These are phyloP conservation scores for Platerodrilus igneus DNA, from an alignment of 2,888 invertebrate genomes.

Conservation along the genomic window DNA sequence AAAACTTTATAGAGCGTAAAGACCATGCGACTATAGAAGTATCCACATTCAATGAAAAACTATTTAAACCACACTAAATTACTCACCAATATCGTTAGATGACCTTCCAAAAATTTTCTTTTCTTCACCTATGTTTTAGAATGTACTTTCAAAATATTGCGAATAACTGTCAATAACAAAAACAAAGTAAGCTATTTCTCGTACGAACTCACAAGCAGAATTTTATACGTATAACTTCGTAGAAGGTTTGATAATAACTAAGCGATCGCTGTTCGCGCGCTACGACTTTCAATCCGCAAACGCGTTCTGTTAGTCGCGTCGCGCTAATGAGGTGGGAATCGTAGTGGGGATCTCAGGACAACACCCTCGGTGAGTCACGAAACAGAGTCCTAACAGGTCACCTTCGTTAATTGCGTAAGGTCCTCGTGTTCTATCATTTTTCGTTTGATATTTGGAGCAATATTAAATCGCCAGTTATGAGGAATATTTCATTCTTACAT, in stretches of 20 bases:
- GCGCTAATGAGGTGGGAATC: conserved; percentile 30
- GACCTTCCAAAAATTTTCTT: too few species aligned
- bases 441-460: conserved; percentile 30
- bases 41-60: too few species aligned
- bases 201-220: too few species aligned
- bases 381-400: conserved; percentile 51
- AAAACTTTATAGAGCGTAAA: conserved; percentile 36
- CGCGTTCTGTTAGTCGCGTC: conserved; percentile 31
- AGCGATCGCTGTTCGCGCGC: conserved; percentile 17
- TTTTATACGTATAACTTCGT: too few species aligned
- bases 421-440: conserved; percentile 25
- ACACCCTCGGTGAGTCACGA: conserved; percentile 53
- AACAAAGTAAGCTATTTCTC: too few species aligned
- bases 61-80: too few species aligned
- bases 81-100: too few species aligned
- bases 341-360: conserved; percentile 46
- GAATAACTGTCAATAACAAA: too few species aligned
- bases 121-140: too few species aligned
- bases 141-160: too few species aligned
- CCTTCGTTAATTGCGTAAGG: conserved; percentile 48
- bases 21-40: conserved; percentile 18
- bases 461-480: conserved; percentile 27
- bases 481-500: conserved; percentile 28
- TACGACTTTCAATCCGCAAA: conserved; percentile 16
- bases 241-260: conserved; percentile 14